phyloP scores from a whole-genome alignment of 2,797 vertebrate species.

The Limnodromus scolopaceus region DNA sequence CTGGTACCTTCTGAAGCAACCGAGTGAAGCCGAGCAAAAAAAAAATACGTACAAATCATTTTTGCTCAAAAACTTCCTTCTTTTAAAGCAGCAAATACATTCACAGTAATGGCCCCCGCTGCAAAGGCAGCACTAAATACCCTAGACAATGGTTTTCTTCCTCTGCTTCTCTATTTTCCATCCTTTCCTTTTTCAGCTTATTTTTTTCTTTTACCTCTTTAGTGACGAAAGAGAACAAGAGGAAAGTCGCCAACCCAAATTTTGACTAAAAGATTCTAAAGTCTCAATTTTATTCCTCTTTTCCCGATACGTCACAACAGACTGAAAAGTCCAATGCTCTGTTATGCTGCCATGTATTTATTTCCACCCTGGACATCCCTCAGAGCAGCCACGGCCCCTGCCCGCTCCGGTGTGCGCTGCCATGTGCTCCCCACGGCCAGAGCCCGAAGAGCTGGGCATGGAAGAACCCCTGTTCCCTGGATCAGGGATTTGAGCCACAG shows the following conservation, averaged over 20 bases:
- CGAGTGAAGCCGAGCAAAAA: neutral
- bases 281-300: no score
- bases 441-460: neutral
- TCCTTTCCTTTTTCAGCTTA: neutral
- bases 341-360: fast-evolving
- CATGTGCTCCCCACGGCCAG: fast-evolving
- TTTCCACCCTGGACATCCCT: neutral
- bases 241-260: neutral
- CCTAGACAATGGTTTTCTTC: neutral
- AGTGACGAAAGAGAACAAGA: neutral
- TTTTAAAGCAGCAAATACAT: neutral
- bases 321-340: neutral
- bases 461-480: fast-evolving
- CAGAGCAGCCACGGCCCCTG: neutral
- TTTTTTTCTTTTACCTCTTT: neutral
- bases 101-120: neutral
- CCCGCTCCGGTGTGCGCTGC: fast-evolving
- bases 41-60: neutral
- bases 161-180: neutral
- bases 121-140: neutral
- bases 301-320: neutral
- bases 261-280: neutral
- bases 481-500: no score
- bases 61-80: neutral
- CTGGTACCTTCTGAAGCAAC: neutral